Evolutionary conservation across 2,888 invertebrate genomes (phyloP).

Genomic region (Agrenia bidenticulata): DNA sequence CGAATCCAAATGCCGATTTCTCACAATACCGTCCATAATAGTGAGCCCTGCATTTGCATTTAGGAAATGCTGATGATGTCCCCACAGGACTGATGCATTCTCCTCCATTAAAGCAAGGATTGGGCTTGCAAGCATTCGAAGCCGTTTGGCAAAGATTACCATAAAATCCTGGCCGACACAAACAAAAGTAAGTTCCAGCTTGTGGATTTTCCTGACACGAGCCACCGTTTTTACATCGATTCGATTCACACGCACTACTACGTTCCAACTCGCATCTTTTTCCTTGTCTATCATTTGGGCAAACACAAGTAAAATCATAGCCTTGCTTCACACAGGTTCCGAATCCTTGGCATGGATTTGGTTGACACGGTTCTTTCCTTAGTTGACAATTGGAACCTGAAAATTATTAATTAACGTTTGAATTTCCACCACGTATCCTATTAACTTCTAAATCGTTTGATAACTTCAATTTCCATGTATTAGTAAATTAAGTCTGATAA

Average conservation of each 20-base stretch:
- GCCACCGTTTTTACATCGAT: slow-evolving; percentile 87
- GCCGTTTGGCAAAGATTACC: slow-evolving; percentile 84
- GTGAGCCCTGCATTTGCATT: slow-evolving; percentile 80
- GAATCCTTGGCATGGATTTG: slow-evolving; percentile 80
- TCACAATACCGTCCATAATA: slow-evolving; percentile 87
- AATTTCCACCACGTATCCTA: no score
- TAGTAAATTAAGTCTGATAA: not conserved
- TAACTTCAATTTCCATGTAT: not conserved
- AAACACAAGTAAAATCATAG: slow-evolving; percentile 79
- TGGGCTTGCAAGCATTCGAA: slow-evolving; percentile 85
- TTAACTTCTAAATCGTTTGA: not conserved
- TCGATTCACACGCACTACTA: slow-evolving; percentile 79
- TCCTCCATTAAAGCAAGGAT: slow-evolving; percentile 81
- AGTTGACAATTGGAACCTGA: slow-evolving; percentile 66
- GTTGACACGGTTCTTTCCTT: slow-evolving; percentile 85
- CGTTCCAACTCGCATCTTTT: slow-evolving; percentile 79
- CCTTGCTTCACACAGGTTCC: slow-evolving; percentile 82
- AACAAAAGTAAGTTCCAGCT: slow-evolving; percentile 84
- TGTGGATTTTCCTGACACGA: slow-evolving; percentile 86
- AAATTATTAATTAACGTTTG: not conserved
- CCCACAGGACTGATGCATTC: slow-evolving; percentile 68
- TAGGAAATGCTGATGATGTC: slow-evolving; percentile 77
- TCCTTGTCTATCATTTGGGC: slow-evolving; percentile 76
- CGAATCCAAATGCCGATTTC: slow-evolving; percentile 84
- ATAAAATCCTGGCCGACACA: slow-evolving; percentile 86